Base-by-base conservation (phyloP, 2,797 vertebrate genomes). In the Sus cebifrons region DNA sequence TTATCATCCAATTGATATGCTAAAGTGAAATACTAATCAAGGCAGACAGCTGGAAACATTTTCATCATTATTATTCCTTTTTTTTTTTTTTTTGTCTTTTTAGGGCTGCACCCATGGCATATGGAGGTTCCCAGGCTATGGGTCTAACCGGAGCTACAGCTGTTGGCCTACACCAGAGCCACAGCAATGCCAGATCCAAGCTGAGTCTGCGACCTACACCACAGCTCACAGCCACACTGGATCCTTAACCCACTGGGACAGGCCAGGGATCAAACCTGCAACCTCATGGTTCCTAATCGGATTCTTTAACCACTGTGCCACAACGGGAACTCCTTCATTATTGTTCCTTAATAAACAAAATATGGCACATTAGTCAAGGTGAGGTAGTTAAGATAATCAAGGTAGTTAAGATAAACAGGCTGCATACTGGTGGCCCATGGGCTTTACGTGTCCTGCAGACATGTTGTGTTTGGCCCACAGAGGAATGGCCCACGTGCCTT, bases 291-390 rank as follows among this genome's bases (percentile, higher is more conserved):
- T 36, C 36, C 36, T 36, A 36, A 36, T 36, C 36, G 36, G 36
- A 36, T 36, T 36, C 36, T 36, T 36, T 36, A 36, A 36, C 36
- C 4, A 36, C 36, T 36, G 36, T 36, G 36, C 36, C 36, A 36
- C 36, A 36, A 36, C 0, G 36, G 36, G 36, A 36, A 36, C 36
- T 36, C 36, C 36, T 36, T 32, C 49, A 87, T 78, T 64, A 81
- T 82, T 73, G 94, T 82, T 36, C 16, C 15, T 93, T 93, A 89
- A 83, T 60, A 95, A 93, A 92, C 56, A 95, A 89, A 96, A 85
- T 79, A 91, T 2, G 14, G n/a, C 56, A 89, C 70, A 54, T 82
- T 86, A 82, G 27, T 16, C 36, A 67, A 87, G 17, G 6, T 74
- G 89, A 75, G 21, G 54, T 49, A 73, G 64, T 70, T 79, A 77